A percentile compares a stretch with the other conserved stretches of the same genome.
Evolutionary conservation across 2,888 invertebrate genomes (phyloP).

Genomic region (Drosophila mettleri): DNA sequence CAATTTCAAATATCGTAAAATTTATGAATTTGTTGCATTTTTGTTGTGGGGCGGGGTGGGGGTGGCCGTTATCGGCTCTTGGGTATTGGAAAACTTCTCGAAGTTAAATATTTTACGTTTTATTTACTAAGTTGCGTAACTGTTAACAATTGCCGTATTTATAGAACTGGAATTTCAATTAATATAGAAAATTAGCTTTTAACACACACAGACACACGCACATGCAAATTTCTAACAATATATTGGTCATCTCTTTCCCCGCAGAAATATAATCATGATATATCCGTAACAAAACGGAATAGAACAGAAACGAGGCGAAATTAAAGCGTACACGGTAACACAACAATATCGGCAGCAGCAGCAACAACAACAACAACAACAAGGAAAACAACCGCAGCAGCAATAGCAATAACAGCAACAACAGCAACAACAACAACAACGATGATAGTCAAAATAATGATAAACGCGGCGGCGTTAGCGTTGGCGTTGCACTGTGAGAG

Average conservation of each 20-base stretch:
- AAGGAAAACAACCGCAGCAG: slow-evolving; percentile 2
- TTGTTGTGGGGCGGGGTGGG: not conserved
- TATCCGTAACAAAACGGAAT: slow-evolving; percentile 25
- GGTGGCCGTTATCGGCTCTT: not conserved
- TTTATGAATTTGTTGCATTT: slow-evolving; percentile 31
- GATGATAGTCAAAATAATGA: slow-evolving; percentile 40
- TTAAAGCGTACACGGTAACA: slow-evolving; percentile 19
- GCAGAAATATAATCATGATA: slow-evolving; percentile 23
- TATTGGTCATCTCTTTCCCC: slow-evolving; percentile 15
- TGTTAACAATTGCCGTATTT: slow-evolving; percentile 49
- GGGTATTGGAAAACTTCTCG: slow-evolving; percentile 23
- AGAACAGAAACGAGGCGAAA: slow-evolving; percentile 39
- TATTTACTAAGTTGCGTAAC: slow-evolving; percentile 48
- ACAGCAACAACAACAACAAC: slow-evolving; percentile 18
- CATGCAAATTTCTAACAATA: slow-evolving; percentile 16
- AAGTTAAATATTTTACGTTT: slow-evolving; percentile 11
- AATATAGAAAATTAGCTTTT: slow-evolving; percentile 40
- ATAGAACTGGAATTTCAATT: slow-evolving; percentile 49
- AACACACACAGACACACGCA: slow-evolving; percentile 8
- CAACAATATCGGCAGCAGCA: slow-evolving; percentile 20
- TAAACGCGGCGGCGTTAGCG: slow-evolving; percentile 45
- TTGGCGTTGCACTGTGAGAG: slow-evolving; percentile 57
- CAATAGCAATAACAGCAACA: slow-evolving; percentile 22
- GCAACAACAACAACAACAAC: slow-evolving; percentile 19
- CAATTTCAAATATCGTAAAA: slow-evolving; percentile 21